Evolutionary conservation across 92 coral and sea anemone genomes (phyloP).

Genomic region (Pocillopora meandrina): DNA sequence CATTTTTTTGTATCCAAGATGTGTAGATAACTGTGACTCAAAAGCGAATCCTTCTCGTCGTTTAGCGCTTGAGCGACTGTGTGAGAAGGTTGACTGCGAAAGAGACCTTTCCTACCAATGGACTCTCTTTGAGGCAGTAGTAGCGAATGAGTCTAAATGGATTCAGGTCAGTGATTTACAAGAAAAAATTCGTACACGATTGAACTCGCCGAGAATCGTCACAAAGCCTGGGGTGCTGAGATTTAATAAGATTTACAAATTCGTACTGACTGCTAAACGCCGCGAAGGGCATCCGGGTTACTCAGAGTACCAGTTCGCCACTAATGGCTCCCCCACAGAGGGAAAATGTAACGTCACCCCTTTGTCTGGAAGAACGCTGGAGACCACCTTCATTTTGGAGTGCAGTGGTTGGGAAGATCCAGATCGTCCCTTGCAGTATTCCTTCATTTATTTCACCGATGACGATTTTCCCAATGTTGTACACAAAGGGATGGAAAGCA

Average conservation of each 20-base stretch:
- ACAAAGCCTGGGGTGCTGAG: conserved; percentile 19
- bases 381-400: conserved; percentile 52
- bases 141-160: neutral
- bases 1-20: conserved; percentile 30
- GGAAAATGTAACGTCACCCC: conserved; percentile 55
- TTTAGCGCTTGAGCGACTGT: conserved; percentile 49
- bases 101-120: conserved; percentile 37
- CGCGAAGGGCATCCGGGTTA: conserved; percentile 45
- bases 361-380: conserved; percentile 58
- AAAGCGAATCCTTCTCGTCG: conserved; percentile 59
- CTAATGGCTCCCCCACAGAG: conserved; percentile 58
- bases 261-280: conserved; percentile 34
- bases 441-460: conserved; percentile 58
- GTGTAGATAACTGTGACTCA: conserved; percentile 62
- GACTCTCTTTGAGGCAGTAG: neutral
- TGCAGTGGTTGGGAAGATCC: conserved; percentile 70
- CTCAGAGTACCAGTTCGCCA: conserved; percentile 53
- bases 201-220: conserved; percentile 43
- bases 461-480: conserved; percentile 35
- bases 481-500: conserved; percentile 36
- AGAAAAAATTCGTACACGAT: conserved; percentile 23
- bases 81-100: conserved; percentile 42
- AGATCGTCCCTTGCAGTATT: conserved; percentile 58
- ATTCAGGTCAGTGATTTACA: neutral
- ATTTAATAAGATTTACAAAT: conserved; percentile 29